Evolutionary conservation across 2,888 invertebrate genomes (phyloP), one percentile per base, ranked within the genome.

Genomic region (Octonoba sinensis): DNA sequence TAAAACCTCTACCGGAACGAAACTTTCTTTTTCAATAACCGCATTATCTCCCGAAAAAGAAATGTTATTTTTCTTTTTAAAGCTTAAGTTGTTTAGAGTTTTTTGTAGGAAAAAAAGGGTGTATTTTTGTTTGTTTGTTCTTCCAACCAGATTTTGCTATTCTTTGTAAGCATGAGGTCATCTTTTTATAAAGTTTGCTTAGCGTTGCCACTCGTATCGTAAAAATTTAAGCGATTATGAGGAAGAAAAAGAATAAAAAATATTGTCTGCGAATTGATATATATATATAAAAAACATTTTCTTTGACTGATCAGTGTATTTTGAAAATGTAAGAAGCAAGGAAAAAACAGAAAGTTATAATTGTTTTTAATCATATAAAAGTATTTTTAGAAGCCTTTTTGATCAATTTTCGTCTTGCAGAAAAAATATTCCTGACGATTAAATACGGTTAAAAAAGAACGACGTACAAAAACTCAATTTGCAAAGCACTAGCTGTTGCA

Each of bases 311-410:
- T 77, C 70, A 76, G 70, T 54, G 70, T 70, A 36, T 47, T 62
- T 4, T 22, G 60, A 77, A 71, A 22, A 59, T 24, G 12, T 27
- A 66, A 66, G 15, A 44, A 15, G 8, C 16, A n/a, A 44, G 27
- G 24, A 54, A 72, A 73, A 64, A 27, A 20, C 16, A n/a, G 22
- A 11, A 27, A 56, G 62, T 70, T 64, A 77, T 77, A 77, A 77
- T 77, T 77, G 49, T 70, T 69, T 69, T 62, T 77, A 77, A 77
- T 77, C 70, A 64, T 60, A 70, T 77, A 77, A 77, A 74, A 77
- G 70, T 77, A 77, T 77, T 46, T 57, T 64, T 62, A 77, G 76
- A 76, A 70, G 60, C 76, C 62, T 70, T 76, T 75, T 69, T 70
- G 76, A 77, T 77, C 76, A 64, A 62, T 77, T 69, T 77, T 69